Conservation (phyloP, 2,888 invertebrate species). For the Helobdella robusta region DNA sequence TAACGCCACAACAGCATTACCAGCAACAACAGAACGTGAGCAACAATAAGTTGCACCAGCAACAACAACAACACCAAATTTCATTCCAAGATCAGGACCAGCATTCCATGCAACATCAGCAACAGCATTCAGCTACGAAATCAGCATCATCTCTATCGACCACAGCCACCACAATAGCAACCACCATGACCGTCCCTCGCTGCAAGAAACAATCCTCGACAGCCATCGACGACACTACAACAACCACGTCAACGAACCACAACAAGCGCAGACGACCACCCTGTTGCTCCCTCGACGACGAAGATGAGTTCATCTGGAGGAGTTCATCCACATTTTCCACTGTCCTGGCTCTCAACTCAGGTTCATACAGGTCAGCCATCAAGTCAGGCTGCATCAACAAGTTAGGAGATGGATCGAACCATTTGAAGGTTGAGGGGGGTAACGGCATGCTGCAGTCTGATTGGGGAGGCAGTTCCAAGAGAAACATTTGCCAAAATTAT, state of each 20-base stretch:
- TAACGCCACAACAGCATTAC: constrained; percentile 2
- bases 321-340: constrained; percentile 24
- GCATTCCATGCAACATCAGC: no score
- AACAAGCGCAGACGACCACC: constrained; percentile 15
- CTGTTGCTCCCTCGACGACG: constrained; percentile 23
- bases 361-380: constrained; percentile 24
- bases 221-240: no score
- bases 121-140: no score
- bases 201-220: background rate
- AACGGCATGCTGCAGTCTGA: constrained; percentile 4
- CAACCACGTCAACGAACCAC: background rate
- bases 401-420: constrained; percentile 9
- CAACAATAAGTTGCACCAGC: background rate
- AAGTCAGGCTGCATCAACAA: constrained; percentile 20
- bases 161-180: no score
- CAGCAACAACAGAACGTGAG: background rate
- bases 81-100: no score
- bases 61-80: constrained; percentile 1
- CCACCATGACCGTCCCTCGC: background rate
- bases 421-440: constrained; percentile 3
- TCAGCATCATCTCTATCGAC: no score
- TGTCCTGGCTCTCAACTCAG: constrained; percentile 22
- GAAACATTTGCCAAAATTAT: no score
- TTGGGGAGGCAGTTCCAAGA: background rate
- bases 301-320: constrained; percentile 24